Conservation (phyloP, 92 coral and sea anemone species). For the Phenganax stokvisi region DNA sequence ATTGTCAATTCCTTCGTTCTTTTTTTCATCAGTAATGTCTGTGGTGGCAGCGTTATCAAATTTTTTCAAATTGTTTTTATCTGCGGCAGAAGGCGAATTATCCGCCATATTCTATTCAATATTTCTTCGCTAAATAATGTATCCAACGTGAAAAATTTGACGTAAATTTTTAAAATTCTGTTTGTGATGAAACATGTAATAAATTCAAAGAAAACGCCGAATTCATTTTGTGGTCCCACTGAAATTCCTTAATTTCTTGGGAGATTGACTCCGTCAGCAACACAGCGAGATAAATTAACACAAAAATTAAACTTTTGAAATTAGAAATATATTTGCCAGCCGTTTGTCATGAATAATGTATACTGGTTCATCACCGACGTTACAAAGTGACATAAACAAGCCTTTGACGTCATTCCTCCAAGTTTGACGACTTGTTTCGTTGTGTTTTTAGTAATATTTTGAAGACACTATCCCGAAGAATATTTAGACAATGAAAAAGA, state of each 20-base stretch:
- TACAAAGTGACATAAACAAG: neutral
- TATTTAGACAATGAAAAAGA: neutral
- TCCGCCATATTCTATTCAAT: neutral
- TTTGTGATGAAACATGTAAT: neutral
- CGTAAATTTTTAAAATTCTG: neutral
- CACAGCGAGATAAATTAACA: neutral
- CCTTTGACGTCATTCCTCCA: neutral
- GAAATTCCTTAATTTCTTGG: neutral
- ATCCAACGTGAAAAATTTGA: neutral
- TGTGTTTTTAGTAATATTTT: neutral
- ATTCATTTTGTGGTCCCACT: conserved; percentile 1
- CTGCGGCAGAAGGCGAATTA: neutral
- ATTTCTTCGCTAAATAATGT: neutral
- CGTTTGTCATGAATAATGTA: neutral
- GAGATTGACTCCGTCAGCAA: too few species aligned
- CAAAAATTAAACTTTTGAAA: neutral
- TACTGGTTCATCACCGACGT: neutral
- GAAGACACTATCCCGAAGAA: neutral
- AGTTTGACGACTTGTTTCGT: neutral
- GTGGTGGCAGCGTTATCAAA: neutral
- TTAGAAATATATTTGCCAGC: conserved; percentile 3
- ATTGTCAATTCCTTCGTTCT: neutral
- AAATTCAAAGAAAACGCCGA: neutral
- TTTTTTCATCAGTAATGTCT: neutral
- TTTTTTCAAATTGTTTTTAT: neutral